These are phyloP conservation scores for Catonia carolina DNA, from an alignment of 2,888 invertebrate species.

Conservation along the genomic window DNA sequence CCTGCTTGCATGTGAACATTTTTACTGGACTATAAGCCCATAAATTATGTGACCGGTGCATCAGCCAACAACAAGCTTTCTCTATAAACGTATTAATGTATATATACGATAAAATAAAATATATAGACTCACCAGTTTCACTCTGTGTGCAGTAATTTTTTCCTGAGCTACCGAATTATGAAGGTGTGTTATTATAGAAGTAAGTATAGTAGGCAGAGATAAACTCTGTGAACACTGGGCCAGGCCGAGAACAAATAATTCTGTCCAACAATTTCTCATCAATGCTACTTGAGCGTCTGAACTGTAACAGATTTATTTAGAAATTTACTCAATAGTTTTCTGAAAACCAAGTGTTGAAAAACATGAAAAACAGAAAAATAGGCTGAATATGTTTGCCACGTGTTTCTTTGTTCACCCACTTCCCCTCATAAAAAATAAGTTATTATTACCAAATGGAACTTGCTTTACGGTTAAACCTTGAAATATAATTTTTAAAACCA, in stretches of 20 bases:
- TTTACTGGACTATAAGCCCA: no score
- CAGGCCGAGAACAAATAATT: slow-evolving; percentile 83
- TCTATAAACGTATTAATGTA: no score
- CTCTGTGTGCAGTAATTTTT: slow-evolving; percentile 67
- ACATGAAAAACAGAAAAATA: no score
- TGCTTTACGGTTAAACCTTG: no score
- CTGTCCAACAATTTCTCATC: slow-evolving; percentile 85
- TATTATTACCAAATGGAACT: neutral
- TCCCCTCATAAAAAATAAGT: neutral
- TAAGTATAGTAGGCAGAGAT: slow-evolving; percentile 71
- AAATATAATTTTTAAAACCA: no score
- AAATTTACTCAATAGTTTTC: no score
- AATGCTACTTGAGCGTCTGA: slow-evolving; percentile 76
- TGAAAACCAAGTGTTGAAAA: no score
- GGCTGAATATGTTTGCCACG: no score
- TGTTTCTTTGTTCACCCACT: no score
- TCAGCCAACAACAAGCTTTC: no score
- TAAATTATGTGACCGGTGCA: no score
- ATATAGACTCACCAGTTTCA: slow-evolving; percentile 48
- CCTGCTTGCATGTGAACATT: no score
- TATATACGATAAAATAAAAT: neutral
- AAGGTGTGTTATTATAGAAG: slow-evolving; percentile 73
- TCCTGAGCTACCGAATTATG: slow-evolving; percentile 66
- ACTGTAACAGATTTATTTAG: slow-evolving; percentile 50
- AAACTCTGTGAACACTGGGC: slow-evolving; percentile 77